Base-by-base conservation (phyloP, 1,140 invertebrate species). In the Colletes gigas region DNA sequence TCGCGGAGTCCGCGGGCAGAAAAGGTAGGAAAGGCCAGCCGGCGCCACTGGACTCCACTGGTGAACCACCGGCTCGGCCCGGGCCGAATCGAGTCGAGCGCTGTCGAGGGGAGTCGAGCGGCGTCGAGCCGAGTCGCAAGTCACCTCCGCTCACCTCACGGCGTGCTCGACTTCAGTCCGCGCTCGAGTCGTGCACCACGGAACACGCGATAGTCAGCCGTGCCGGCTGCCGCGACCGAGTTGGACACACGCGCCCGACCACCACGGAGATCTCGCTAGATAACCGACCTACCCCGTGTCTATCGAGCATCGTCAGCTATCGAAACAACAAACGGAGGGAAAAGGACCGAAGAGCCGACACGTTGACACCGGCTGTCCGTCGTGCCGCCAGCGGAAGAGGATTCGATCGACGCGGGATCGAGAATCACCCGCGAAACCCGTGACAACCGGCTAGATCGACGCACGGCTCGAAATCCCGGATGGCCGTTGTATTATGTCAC, bases 71-170 rank as follows among this genome's bases (percentile, higher is more conserved):
- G 68, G 82, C 57, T 55, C 74, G 76, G 47, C 68, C 69, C 71
- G 72, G 62, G 7, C 54, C 78, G 70, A 67, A 7, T 67, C 82
- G 72, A 62, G 69, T 62, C 76, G 81, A 66, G 55, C 19, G 62
- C 71, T 30, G 72, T 59, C 52, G 66, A 78, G 50, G 10, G 30
- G 74, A 78, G 57, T 50, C 67, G 66, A 78, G 75, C 14, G 15
- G 30, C 78, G 55, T 68, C 54, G 68, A 73, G 54, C 68, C 78
- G 81, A 87, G 89, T 91, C 90, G 90, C 91, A 91, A 92, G 92
- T 92, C 91, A 92, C 91, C 92, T 91, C 90, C 91, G 91, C 90
- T 92, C 91, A 92, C 92, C 92, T 92, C 84, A 81, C 82, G 81
- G 76, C 85, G 79, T 75, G 69, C 39, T 68, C 65, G 70, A 68